Percentiles rank a stretch among this genome's conserved stretches.
Conservation (phyloP, 2,113 vertebrate species). For the Neodon shergylaensis region DNA sequence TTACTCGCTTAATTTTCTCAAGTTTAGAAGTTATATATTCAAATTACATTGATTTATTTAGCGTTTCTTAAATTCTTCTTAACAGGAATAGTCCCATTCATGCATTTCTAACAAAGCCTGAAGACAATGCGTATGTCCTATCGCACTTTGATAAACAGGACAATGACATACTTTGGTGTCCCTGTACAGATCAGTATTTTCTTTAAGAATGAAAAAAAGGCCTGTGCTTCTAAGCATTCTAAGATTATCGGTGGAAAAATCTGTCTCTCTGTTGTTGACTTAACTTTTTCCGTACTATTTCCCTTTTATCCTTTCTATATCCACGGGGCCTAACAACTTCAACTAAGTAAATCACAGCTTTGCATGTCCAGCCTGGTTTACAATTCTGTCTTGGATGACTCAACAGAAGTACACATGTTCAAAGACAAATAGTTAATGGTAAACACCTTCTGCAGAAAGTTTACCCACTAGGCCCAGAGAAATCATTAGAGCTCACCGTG, state of each 20-base stretch:
- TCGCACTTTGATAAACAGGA: slow-evolving; percentile 24
- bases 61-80: slow-evolving; percentile 22
- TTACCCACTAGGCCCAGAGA: background rate
- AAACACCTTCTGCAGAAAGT: slow-evolving; percentile 44
- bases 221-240: background rate
- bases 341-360: slow-evolving; percentile 22
- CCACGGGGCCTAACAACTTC: background rate
- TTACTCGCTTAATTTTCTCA: slow-evolving; percentile 30
- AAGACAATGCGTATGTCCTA: slow-evolving; percentile 15
- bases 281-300: background rate
- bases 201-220: slow-evolving; percentile 41
- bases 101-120: slow-evolving; percentile 32
- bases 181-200: background rate
- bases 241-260: background rate
- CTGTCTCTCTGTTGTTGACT: background rate
- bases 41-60: background rate
- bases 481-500: slow-evolving; percentile 27
- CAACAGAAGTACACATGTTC: slow-evolving; percentile 19
- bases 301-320: background rate
- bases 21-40: slow-evolving; percentile 10
- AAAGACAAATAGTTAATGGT: slow-evolving; percentile 48
- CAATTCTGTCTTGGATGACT: slow-evolving; percentile 1
- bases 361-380: slow-evolving; percentile 11
- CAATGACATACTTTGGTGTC: background rate
- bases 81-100: background rate